These are phyloP conservation scores for Cephalotes varians DNA, from an alignment of 2,888 invertebrate species.

Conservation along the genomic window DNA sequence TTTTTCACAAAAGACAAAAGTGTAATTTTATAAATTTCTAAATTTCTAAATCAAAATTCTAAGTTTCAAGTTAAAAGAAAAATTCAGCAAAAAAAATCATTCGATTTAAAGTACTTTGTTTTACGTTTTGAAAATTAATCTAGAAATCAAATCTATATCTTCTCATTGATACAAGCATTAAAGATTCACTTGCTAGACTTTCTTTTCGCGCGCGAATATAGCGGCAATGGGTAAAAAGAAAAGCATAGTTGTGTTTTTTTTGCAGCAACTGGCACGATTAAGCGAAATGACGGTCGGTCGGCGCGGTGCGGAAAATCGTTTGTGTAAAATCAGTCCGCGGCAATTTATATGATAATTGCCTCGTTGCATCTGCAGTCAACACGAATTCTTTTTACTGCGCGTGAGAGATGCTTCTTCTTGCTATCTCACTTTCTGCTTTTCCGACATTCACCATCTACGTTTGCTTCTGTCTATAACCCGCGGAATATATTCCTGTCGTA, in stretches of 20 bases:
- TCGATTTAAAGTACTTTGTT: background rate
- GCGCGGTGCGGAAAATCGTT: conserved; percentile 24
- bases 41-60: background rate
- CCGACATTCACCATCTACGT: conserved; percentile 10
- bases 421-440: background rate
- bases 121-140: background rate
- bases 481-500: conserved; percentile 19
- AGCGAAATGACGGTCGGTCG: conserved; percentile 29
- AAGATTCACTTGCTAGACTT: conserved; percentile 3
- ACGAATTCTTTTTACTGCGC: conserved; percentile 55
- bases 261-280: conserved; percentile 23
- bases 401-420: conserved; percentile 15
- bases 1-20: background rate
- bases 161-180: background rate
- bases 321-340: conserved; percentile 70
- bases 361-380: conserved; percentile 53
- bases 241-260: conserved; percentile 25
- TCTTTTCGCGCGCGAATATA: background rate
- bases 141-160: background rate
- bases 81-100: background rate
- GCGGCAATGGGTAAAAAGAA: background rate
- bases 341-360: conserved; percentile 84
- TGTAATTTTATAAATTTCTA: background rate
- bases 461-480: conserved; percentile 27
- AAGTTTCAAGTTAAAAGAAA: background rate